Conservation (phyloP, 2,797 vertebrate genomes). For the Harpagifer antarcticus region DNA sequence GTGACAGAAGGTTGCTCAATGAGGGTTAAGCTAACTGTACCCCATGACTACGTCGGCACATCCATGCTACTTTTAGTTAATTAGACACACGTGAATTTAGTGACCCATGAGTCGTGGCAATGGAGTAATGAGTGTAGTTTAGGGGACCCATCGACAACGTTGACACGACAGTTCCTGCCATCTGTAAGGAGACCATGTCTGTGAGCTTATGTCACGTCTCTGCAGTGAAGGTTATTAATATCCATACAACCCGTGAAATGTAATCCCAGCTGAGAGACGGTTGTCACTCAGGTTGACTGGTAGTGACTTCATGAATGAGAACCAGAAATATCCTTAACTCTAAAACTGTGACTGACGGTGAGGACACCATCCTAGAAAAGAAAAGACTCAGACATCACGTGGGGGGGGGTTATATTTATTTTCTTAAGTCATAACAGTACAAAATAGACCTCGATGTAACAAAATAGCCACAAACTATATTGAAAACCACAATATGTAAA, state of each 20-base stretch:
- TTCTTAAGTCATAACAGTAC: slow-evolving; percentile 79
- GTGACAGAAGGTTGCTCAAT: slow-evolving; percentile 23
- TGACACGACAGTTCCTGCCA: slow-evolving; percentile 55
- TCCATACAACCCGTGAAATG: slow-evolving; percentile 61
- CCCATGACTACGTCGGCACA: slow-evolving; percentile 11
- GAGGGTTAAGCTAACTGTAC: slow-evolving; percentile 21
- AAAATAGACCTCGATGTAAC: slow-evolving; percentile 83
- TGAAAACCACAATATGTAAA: slow-evolving; percentile 70
- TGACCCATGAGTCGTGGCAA: slow-evolving; percentile 42
- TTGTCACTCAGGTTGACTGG: slow-evolving; percentile 45
- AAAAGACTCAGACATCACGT: slow-evolving; percentile 61
- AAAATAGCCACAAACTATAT: slow-evolving; percentile 80
- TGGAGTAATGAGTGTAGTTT: slow-evolving; percentile 41
- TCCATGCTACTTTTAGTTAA: slow-evolving; percentile 47
- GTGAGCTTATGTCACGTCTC: slow-evolving; percentile 65
- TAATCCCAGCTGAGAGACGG: slow-evolving; percentile 45
- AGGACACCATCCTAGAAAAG: slow-evolving; percentile 60
- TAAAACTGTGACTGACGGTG: slow-evolving; percentile 43
- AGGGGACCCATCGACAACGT: slow-evolving; percentile 49
- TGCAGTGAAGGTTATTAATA: slow-evolving; percentile 74
- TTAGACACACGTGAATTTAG: slow-evolving; percentile 46
- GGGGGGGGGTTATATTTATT: slow-evolving; percentile 76
- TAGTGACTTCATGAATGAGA: slow-evolving; percentile 75
- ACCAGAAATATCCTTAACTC: slow-evolving; percentile 42
- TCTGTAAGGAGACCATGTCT: slow-evolving; percentile 52